Base-by-base conservation (phyloP, 2,888 invertebrate species). In the Elegia similella region DNA sequence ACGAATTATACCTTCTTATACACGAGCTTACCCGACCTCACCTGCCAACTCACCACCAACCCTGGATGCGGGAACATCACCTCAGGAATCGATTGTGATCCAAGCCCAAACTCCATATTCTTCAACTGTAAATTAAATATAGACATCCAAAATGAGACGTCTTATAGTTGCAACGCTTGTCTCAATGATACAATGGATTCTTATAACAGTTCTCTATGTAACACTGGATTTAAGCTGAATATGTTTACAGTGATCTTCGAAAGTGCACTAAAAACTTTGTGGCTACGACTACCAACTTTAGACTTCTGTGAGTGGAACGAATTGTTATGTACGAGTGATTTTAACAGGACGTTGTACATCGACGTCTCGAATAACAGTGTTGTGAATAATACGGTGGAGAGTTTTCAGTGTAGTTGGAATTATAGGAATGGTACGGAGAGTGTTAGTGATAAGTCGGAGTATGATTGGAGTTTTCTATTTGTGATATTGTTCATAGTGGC, bases 401-500 rank as follows among this genome's bases (percentile, higher is more conserved):
- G 62, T 62, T 83, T 88, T 75, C 85, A 84, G 69, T 91, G 91
- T 79, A 82, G 67, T 60, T 88, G 85, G 76, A 82, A 79, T 61
- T 77, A 72, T 61, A 71, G 72, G 38, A 88, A 87, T 65, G 66
- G 65, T 43, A 78, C 84, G 0, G 72, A 72, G 34, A 75, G 70
- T 29, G 12, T 5, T 34, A 13, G 63, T 38, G 73, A 70, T 62
- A 80, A 76, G 62, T 69, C 67, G 32, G 76, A 86, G 13, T 95
- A 95, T 78, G 96, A 96, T 74, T 97, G 96, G 96, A 95, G 94
- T 83, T 97, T 96, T 81, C 88, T 97, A 64, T 95, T 97, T 86
- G 95, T 97, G 72, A 93, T 96, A 68, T 92, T 96, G 73, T 96
- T 98, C 82, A 97, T 98, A 78, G 91, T 96, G 64, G 97, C 97